Percentiles rank a stretch among this genome's conserved stretches.
phyloP scores from a whole-genome alignment of 1,140 invertebrate species.

The Latrodectus geometricus region DNA sequence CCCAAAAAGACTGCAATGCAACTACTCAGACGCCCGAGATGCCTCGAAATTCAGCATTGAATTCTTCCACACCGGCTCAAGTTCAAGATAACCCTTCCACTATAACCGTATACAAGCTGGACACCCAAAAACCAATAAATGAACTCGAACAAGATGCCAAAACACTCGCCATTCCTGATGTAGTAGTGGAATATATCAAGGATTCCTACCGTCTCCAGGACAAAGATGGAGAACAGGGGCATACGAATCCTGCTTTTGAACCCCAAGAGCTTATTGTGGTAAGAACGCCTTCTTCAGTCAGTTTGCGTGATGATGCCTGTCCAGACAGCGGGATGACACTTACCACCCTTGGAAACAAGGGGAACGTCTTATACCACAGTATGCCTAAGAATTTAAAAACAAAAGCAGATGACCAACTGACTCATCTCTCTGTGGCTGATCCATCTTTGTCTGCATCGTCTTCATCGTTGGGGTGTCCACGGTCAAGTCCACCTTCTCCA shows the following conservation, averaged over 20 bases:
- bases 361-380: constrained; percentile 8
- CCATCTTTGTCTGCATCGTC: constrained; percentile 14
- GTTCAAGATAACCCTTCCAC: neutral
- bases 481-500: constrained; percentile 42
- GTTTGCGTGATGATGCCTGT: constrained; percentile 36
- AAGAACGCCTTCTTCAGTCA: constrained; percentile 38
- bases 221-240: constrained; percentile 3
- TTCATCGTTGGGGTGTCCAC: constrained; percentile 15
- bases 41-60: constrained; percentile 4
- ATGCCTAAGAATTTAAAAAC: neutral
- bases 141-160: constrained; percentile 45
- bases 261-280: constrained; percentile 47
- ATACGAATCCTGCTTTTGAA: constrained; percentile 43
- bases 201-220: constrained; percentile 34
- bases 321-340: constrained; percentile 21
- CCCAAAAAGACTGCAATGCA: neutral
- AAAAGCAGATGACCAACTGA: neutral
- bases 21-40: constrained; percentile 46
- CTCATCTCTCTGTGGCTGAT: neutral
- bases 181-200: constrained; percentile 55
- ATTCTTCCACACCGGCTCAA: neutral
- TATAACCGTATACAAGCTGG: constrained; percentile 42
- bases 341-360: neutral
- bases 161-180: constrained; percentile 46
- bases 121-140: constrained; percentile 36